Percentiles rank a stretch among this genome's conserved stretches.
These are phyloP conservation scores for Pocillopora verrucosa DNA, from an alignment of 64 coral and sea anemone species.

Conservation along the genomic window DNA sequence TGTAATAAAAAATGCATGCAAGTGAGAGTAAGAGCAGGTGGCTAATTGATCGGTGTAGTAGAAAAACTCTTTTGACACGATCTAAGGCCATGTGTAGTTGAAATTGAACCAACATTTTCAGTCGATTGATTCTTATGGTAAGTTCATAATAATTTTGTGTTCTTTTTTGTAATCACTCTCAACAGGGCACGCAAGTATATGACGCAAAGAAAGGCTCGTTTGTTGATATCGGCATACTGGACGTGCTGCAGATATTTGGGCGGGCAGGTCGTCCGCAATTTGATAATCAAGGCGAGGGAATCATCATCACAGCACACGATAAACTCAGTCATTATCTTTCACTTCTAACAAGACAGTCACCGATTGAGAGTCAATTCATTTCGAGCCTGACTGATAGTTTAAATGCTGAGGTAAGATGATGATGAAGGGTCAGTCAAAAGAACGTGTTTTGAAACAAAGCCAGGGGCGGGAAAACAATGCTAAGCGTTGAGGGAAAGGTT, in stretches of 20 bases:
- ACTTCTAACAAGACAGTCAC: slow-evolving; percentile 92
- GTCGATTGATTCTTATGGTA: too few species aligned
- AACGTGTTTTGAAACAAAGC: background rate
- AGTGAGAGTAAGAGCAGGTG: too few species aligned
- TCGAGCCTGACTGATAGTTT: slow-evolving; percentile 88
- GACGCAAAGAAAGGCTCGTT: slow-evolving; percentile 97
- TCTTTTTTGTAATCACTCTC: background rate
- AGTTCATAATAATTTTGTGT: background rate
- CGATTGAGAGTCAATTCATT: slow-evolving; percentile 92
- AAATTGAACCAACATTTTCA: too few species aligned
- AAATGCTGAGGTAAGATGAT: slow-evolving; percentile 81
- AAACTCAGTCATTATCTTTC: slow-evolving; percentile 86
- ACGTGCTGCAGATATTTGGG: slow-evolving; percentile 98
- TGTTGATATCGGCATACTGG: slow-evolving; percentile 94
- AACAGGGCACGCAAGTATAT: slow-evolving; percentile 92
- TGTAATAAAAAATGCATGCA: too few species aligned
- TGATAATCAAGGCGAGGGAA: slow-evolving; percentile 95
- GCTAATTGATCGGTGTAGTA: too few species aligned
- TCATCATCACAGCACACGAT: slow-evolving; percentile 90
- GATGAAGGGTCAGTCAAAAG: background rate
- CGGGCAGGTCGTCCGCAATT: slow-evolving; percentile 96
- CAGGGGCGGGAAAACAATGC: too few species aligned
- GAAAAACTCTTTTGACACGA: too few species aligned
- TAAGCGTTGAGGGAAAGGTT: too few species aligned
- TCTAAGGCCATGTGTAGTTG: too few species aligned